Percentiles rank a stretch among this genome's conserved stretches.
phyloP scores from a whole-genome alignment of 1,140 invertebrate genomes.

The Spodoptera litura region DNA sequence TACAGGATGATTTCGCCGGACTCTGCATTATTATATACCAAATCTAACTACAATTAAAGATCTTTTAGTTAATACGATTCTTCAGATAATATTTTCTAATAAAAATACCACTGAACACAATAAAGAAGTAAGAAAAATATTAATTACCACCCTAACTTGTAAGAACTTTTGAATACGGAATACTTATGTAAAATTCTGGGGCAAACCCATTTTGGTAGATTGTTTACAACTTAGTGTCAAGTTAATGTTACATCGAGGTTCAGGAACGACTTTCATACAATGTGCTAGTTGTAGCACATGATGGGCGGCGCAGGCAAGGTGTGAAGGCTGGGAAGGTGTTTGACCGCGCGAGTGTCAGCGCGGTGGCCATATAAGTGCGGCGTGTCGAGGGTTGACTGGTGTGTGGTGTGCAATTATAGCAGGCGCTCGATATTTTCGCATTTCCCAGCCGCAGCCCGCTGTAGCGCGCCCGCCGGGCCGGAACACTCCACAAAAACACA shows the following conservation, averaged over 20 bases:
- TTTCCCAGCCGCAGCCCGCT: constrained; percentile 67
- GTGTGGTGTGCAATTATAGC: constrained; percentile 57
- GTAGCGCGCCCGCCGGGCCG: constrained; percentile 60
- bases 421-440: constrained; percentile 58
- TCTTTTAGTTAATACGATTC: too few relatives aligned
- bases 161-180: too few relatives aligned
- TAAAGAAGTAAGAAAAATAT: too few relatives aligned
- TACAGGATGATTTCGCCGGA: neutral
- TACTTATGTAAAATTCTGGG: too few relatives aligned
- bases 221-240: too few relatives aligned
- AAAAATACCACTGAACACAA: too few relatives aligned
- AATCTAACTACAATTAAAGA: neutral
- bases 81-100: too few relatives aligned
- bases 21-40: neutral
- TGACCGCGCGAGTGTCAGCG: constrained; percentile 16
- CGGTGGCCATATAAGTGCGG: constrained; percentile 46
- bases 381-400: constrained; percentile 40
- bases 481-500: constrained; percentile 71
- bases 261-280: neutral
- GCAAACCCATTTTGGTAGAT: too few relatives aligned
- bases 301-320: neutral
- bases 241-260: neutral
- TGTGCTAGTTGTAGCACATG: neutral
- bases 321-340: constrained; percentile 16
- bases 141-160: too few relatives aligned